phyloP scores from a whole-genome alignment of 2,888 invertebrate species.

The Athalia cordata region DNA sequence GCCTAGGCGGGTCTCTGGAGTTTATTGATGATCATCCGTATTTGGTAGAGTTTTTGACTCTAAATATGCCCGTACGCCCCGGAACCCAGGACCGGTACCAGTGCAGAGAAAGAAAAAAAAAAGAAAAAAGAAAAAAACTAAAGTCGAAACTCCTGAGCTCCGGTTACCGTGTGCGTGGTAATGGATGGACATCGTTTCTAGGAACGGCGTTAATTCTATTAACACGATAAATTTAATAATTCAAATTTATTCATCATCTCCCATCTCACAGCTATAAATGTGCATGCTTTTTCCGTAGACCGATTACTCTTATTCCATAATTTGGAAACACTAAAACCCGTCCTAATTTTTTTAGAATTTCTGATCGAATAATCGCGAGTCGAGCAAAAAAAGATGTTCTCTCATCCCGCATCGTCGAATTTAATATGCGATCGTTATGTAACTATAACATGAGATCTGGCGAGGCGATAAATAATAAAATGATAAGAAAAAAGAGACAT shows the following conservation, averaged over 20 bases:
- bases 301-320: too few species aligned
- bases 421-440: too few species aligned
- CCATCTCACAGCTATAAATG: too few species aligned
- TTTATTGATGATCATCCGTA: conserved; percentile 10
- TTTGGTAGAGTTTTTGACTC: conserved; percentile 16
- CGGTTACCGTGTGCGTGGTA: background rate
- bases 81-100: background rate
- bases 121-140: background rate
- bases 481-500: too few species aligned
- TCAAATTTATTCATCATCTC: background rate
- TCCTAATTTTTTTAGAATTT: too few species aligned
- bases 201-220: background rate
- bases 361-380: too few species aligned
- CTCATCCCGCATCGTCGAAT: too few species aligned
- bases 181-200: conserved; percentile 9
- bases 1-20: background rate
- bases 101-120: background rate
- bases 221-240: background rate
- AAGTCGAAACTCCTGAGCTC: background rate
- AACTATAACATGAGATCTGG: too few species aligned
- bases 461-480: too few species aligned
- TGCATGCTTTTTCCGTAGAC: too few species aligned
- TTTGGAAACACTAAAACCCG: too few species aligned
- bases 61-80: conserved; percentile 16
- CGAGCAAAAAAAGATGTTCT: too few species aligned